Evolutionary conservation across 2,797 vertebrate genomes (phyloP).

Genomic region (Eremophila alpestris): DNA sequence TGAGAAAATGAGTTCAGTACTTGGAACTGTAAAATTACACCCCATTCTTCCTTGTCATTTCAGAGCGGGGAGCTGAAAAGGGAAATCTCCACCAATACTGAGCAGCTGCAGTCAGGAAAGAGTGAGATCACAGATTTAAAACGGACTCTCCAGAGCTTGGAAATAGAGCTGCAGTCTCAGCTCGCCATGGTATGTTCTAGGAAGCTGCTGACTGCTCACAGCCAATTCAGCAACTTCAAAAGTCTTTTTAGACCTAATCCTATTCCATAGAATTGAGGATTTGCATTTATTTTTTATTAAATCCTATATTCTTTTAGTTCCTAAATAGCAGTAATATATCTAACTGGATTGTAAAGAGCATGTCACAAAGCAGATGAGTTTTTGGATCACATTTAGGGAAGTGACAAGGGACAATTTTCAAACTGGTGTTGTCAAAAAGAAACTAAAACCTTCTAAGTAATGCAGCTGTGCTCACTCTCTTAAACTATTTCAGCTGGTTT

Average conservation of each 20-base stretch:
- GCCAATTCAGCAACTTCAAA: neutral
- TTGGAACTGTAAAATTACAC: neutral
- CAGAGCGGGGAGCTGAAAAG: slow-evolving; percentile 77
- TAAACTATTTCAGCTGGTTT: neutral
- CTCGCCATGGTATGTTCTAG: slow-evolving; percentile 72
- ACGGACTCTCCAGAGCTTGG: slow-evolving; percentile 74
- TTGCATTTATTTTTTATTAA: neutral
- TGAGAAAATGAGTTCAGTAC: neutral
- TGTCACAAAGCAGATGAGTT: neutral
- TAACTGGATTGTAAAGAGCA: neutral
- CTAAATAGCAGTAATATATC: neutral
- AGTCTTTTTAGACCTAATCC: neutral
- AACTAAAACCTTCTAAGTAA: neutral
- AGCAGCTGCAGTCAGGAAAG: slow-evolving; percentile 76
- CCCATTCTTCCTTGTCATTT: neutral
- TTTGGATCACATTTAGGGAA: neutral
- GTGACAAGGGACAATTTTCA: neutral
- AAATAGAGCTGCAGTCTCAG: slow-evolving; percentile 81
- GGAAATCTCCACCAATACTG: slow-evolving; percentile 72
- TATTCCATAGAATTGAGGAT: neutral
- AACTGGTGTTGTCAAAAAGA: neutral
- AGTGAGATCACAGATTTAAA: slow-evolving; percentile 77
- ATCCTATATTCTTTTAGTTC: neutral
- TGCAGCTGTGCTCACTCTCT: neutral
- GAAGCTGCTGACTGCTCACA: neutral